These are phyloP conservation scores for Styela clava DNA, from an alignment of 23 tunicate genomes.

Conservation along the genomic window DNA sequence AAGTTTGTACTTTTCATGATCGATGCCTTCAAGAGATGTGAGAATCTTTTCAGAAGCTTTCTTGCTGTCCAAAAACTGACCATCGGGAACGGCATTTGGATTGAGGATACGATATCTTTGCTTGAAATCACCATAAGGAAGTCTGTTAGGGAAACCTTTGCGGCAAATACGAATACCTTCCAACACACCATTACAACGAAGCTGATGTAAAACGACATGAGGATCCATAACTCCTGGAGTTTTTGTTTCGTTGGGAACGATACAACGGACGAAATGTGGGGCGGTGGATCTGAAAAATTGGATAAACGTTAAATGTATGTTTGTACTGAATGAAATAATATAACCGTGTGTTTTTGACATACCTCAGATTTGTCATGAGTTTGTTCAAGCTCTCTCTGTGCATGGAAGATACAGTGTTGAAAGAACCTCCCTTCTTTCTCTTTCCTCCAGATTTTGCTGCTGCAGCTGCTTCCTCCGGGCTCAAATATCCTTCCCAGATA, in stretches of 20 bases:
- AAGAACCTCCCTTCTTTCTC: conserved; percentile 94
- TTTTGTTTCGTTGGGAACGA: conserved; percentile 96
- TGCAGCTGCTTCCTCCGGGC: conserved; percentile 56
- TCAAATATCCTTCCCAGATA: conserved; percentile 34
- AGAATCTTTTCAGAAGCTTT: conserved; percentile 92
- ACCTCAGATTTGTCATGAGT: conserved; percentile 91
- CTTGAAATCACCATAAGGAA: conserved; percentile 94
- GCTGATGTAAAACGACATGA: conserved; percentile 95
- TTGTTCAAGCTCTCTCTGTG: conserved; percentile 76
- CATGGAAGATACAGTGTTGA: conserved; percentile 89
- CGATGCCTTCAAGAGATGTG: conserved; percentile 69
- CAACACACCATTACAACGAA: conserved; percentile 99
- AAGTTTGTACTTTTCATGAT: conserved; percentile 78
- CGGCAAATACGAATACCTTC: conserved; percentile 99
- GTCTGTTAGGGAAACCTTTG: conserved; percentile 97
- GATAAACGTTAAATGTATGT: too few relatives aligned
- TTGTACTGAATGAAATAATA: too few relatives aligned
- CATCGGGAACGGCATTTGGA: conserved; percentile 91
- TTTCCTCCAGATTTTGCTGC: conserved; percentile 96
- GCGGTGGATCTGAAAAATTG: conserved; percentile 61
- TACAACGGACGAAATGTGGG: conserved; percentile 99
- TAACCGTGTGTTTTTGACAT: neutral
- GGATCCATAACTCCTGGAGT: conserved; percentile 85
- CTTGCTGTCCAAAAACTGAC: conserved; percentile 97
- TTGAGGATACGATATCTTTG: conserved; percentile 94